A percentile compares a stretch with the other conserved stretches of the same genome.
These are phyloP conservation scores for Acyrthosiphon pisum DNA, from an alignment of 1,140 invertebrate genomes.

Conservation along the genomic window DNA sequence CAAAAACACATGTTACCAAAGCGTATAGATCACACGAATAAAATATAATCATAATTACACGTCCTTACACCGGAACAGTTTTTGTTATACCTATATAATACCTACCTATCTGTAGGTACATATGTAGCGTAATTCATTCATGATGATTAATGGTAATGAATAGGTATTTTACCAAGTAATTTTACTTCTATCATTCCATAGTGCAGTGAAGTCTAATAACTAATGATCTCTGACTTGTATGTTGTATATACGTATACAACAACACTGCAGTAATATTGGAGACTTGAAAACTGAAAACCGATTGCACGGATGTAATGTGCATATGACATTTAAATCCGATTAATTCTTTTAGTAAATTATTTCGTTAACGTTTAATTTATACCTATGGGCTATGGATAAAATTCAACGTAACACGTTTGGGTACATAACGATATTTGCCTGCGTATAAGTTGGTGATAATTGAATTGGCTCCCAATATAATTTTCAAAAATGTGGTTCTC, in stretches of 20 bases:
- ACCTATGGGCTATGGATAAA: not conserved
- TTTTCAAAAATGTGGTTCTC: no score
- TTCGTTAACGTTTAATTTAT: not conserved
- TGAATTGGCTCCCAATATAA: no score
- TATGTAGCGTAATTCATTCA: not conserved
- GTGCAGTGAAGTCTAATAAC: not conserved
- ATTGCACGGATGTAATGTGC: not conserved
- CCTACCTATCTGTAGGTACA: not conserved
- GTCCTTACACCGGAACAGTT: not conserved
- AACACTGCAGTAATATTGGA: not conserved
- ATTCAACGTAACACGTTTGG: no score
- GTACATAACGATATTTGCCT: no score
- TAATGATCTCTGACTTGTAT: not conserved
- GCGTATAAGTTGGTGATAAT: no score
- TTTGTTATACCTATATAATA: not conserved
- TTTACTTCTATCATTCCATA: not conserved
- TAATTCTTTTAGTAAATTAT: not conserved
- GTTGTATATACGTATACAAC: not conserved
- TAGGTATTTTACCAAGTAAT: not conserved
- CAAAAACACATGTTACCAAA: not conserved
- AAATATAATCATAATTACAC: not conserved
- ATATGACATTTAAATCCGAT: not conserved
- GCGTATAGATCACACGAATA: not conserved
- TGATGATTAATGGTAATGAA: conserved; percentile 26
- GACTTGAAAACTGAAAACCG: not conserved